Evolutionary conservation across 2,888 invertebrate species (phyloP).

Genomic region (Zhuqinia jingwanae): DNA sequence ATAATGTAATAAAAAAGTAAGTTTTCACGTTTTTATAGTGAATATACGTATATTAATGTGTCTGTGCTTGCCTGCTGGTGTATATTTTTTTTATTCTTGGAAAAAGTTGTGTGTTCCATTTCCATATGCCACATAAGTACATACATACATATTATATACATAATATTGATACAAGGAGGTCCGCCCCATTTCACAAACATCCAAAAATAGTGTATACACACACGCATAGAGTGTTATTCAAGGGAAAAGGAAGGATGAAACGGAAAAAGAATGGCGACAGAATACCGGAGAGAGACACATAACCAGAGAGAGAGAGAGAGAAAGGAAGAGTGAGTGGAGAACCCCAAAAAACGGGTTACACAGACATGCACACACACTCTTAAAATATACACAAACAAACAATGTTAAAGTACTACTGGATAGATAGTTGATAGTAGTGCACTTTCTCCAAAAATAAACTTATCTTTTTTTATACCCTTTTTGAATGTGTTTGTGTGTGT

Average conservation of each 20-base stretch:
- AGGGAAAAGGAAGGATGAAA: slow-evolving; percentile 67
- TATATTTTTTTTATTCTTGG: slow-evolving; percentile 39
- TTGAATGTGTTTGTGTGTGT: too few species aligned
- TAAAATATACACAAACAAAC: slow-evolving; percentile 59
- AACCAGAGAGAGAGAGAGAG: slow-evolving; percentile 65
- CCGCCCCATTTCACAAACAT: slow-evolving; percentile 73
- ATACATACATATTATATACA: slow-evolving; percentile 71
- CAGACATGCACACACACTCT: slow-evolving; percentile 32
- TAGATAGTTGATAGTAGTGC: slow-evolving; percentile 1
- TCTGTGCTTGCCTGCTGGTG: slow-evolving; percentile 39
- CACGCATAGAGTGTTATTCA: slow-evolving; percentile 52
- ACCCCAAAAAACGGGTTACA: slow-evolving; percentile 43
- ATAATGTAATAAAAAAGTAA: slow-evolving; percentile 34
- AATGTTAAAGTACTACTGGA: slow-evolving; percentile 41
- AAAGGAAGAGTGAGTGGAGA: slow-evolving; percentile 31
- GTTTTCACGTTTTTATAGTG: slow-evolving; percentile 26
- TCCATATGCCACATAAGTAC: slow-evolving; percentile 73
- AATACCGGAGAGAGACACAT: slow-evolving; percentile 71
- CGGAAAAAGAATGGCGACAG: slow-evolving; percentile 72
- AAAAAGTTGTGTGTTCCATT: slow-evolving; percentile 63
- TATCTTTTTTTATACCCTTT: slow-evolving; percentile 38
- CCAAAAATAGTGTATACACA: slow-evolving; percentile 49
- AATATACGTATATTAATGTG: too few species aligned
- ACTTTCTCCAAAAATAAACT: neutral
- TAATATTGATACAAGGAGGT: slow-evolving; percentile 66